Conservation (phyloP, 2,113 vertebrate genomes). For the Prietella phreatophila region DNA sequence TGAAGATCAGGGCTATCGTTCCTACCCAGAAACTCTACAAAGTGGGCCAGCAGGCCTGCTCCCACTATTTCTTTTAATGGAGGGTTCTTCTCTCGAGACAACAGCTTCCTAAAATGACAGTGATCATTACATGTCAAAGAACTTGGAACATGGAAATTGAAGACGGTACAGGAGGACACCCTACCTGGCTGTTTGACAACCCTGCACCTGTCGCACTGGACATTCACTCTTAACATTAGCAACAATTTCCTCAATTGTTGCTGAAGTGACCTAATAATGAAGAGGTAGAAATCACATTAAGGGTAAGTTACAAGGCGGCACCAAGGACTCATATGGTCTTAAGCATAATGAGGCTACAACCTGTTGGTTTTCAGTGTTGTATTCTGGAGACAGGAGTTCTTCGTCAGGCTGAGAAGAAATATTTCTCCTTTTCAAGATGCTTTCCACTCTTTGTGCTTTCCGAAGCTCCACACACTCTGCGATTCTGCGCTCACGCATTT, state of each 20-base stretch:
- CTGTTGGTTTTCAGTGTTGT: constrained; percentile 49
- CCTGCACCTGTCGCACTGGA: constrained; percentile 68
- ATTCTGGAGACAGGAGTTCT: constrained; percentile 55
- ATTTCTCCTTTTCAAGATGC: constrained; percentile 81
- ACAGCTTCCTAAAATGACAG: neutral
- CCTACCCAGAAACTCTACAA: constrained; percentile 80
- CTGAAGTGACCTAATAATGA: constrained; percentile 61
- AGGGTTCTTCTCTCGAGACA: constrained; percentile 70
- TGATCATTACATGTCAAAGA: neutral
- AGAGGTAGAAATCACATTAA: constrained; percentile 15
- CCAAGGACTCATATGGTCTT: neutral
- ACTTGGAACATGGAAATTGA: neutral
- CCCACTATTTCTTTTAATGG: constrained; percentile 78
- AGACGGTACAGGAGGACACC: neutral
- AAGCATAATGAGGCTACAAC: constrained; percentile 46
- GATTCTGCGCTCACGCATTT: constrained; percentile 75
- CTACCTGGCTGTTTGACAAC: constrained; percentile 85
- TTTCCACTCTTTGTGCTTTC: constrained; percentile 83
- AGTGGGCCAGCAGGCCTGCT: constrained; percentile 76
- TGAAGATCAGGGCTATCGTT: constrained; percentile 74
- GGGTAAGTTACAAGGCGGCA: neutral
- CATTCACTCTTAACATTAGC: constrained; percentile 68
- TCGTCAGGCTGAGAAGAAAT: constrained; percentile 65
- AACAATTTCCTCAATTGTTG: constrained; percentile 74
- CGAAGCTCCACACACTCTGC: constrained; percentile 76